Conservation (phyloP, 1,140 invertebrate genomes). For the Platyscapa corneri region DNA sequence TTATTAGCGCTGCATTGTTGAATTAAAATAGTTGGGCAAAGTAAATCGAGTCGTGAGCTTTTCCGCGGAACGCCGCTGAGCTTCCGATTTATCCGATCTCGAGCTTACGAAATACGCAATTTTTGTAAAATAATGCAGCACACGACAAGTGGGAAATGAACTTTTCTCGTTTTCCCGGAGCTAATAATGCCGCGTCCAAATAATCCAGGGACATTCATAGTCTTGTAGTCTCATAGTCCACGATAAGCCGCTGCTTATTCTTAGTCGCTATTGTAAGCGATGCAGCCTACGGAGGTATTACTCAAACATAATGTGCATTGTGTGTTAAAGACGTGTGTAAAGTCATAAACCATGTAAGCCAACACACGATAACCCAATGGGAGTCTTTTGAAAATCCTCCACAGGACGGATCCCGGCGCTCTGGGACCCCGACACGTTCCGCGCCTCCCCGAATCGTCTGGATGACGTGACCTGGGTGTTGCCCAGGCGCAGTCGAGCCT, state of each 20-base stretch:
- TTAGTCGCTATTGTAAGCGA: neutral
- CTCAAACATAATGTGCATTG: neutral
- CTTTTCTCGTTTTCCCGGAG: too few species aligned
- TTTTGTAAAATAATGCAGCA: too few species aligned
- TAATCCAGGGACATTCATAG: too few species aligned
- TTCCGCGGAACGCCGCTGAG: too few species aligned
- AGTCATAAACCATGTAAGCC: neutral
- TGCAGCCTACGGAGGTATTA: neutral
- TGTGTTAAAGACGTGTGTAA: neutral
- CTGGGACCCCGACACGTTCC: constrained; percentile 63
- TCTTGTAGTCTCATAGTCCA: too few species aligned
- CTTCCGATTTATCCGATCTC: too few species aligned
- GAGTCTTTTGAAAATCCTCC: neutral
- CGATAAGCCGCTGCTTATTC: neutral
- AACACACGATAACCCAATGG: neutral
- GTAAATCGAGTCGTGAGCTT: too few species aligned
- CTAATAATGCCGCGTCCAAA: too few species aligned
- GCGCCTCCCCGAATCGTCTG: constrained; percentile 63
- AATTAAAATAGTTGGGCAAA: too few species aligned
- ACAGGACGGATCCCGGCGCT: constrained; percentile 65
- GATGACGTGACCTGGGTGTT: constrained; percentile 50
- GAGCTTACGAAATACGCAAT: too few species aligned
- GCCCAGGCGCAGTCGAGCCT: constrained; percentile 59
- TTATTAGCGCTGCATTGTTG: too few species aligned
- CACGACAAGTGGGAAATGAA: too few species aligned